Base-by-base conservation (phyloP, 2,888 invertebrate species). In the Pyralis farinalis region DNA sequence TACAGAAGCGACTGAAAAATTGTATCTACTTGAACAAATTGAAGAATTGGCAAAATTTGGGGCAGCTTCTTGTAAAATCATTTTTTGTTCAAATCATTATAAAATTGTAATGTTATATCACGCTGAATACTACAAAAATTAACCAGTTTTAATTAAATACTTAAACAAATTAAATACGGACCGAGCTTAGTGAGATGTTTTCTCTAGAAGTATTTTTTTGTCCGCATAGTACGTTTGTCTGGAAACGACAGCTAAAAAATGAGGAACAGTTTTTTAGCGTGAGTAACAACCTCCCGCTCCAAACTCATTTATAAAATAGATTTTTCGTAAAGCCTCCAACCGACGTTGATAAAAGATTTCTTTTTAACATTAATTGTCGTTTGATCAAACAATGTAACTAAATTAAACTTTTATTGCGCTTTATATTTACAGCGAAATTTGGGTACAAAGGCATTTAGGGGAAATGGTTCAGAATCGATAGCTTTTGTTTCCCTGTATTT, bases 311-410 rank as follows among this genome's bases (percentile, higher is more conserved):
- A 34, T 34, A 37, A 49, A 45, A 43, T 51, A 45, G 1, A 49
- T 45, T 48, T 44, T 44, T 36, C 40, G 44, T 32, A 37, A 43
- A 53, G 32, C 30, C 36, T 27, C n/a, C 21, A 37, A 44, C 16
- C 12, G 25, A 40, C 29, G 12, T 29, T 32, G 38, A 48, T 43
- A 58, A 58, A 55, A 38, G 38, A 43, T 38, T 47, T 43, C 40
- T 49, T 53, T 34, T 37, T 40, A 30, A 47, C 45, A 50, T 51
- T 51, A 59, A 58, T 54, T 52, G 46, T 43, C 42, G 37, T 48
- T 54, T 55, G 46, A 47, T 47, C 44, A 51, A 50, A 40, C 40
- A 44, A 40, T 30, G 39, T 42, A 32, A 43, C 35, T 36, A 43
- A 47, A 51, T 45, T 33, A 51, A 25, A 39, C 39, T 32, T 46